Conservation (phyloP, 2,797 vertebrate species). For the Gambusia yucatana region DNA sequence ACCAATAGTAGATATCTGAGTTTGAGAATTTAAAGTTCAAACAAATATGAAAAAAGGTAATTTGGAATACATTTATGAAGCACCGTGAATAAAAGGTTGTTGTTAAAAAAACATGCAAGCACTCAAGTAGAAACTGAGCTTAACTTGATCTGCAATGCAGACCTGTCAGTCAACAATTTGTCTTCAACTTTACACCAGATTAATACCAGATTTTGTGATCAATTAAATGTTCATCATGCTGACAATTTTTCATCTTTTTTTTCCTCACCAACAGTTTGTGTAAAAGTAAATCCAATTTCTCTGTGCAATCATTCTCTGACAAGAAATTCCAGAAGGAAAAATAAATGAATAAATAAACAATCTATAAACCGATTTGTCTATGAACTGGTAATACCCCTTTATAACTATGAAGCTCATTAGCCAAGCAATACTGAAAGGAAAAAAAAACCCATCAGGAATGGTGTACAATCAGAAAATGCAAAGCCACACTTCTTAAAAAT, state of each 20-base stretch:
- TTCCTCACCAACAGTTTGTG: slow-evolving; percentile 45
- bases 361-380: slow-evolving; percentile 62
- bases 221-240: slow-evolving; percentile 62
- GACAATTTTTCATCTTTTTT: slow-evolving; percentile 46
- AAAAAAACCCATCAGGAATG: slow-evolving; percentile 32
- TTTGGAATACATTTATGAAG: background rate
- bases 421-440: slow-evolving; percentile 67
- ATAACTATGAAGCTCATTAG: slow-evolving; percentile 75
- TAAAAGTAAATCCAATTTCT: slow-evolving; percentile 54
- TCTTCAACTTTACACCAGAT: slow-evolving; percentile 42
- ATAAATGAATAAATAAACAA: background rate
- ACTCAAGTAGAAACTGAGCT: slow-evolving; percentile 25
- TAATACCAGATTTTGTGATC: slow-evolving; percentile 63
- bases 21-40: background rate
- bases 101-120: slow-evolving; percentile 60
- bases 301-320: background rate
- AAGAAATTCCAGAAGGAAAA: background rate
- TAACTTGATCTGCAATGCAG: slow-evolving; percentile 34
- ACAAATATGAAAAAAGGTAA: background rate
- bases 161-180: slow-evolving; percentile 39
- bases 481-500: slow-evolving; percentile 40
- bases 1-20: background rate
- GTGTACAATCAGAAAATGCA: slow-evolving; percentile 54
- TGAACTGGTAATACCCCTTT: slow-evolving; percentile 65
- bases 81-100: slow-evolving; percentile 48